phyloP scores from a whole-genome alignment of 2,797 vertebrate genomes.

The Calcarius lapponicus region DNA sequence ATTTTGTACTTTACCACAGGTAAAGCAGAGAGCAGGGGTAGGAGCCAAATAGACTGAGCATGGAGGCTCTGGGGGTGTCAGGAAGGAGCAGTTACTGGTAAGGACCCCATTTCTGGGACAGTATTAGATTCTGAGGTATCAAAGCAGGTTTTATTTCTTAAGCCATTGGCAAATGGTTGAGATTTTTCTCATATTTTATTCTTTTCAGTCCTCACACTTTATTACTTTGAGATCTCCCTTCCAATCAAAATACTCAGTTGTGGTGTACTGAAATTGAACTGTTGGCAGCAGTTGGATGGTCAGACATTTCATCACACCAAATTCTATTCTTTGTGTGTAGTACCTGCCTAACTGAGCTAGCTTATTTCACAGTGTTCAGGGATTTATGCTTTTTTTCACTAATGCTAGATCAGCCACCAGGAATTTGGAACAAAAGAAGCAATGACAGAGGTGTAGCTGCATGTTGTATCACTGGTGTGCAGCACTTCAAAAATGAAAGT shows the following conservation, averaged over 20 bases:
- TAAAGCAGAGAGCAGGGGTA: neutral
- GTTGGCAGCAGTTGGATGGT: neutral
- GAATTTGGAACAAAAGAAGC: neutral
- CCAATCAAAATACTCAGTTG: neutral
- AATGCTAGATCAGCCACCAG: neutral
- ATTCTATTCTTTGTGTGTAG: neutral
- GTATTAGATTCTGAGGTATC: neutral
- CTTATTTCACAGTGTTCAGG: neutral
- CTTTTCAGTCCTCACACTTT: neutral
- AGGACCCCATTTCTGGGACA: neutral
- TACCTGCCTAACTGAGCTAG: neutral
- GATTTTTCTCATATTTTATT: neutral
- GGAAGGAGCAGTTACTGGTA: neutral
- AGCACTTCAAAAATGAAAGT: neutral
- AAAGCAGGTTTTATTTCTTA: neutral
- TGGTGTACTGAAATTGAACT: neutral
- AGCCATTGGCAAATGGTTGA: neutral
- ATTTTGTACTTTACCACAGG: neutral
- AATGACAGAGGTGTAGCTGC: neutral
- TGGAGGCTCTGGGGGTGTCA: neutral
- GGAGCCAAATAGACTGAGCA: neutral
- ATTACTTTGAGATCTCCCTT: neutral
- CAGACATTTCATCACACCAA: neutral
- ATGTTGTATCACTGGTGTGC: neutral
- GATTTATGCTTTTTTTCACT: neutral